phyloP scores from a whole-genome alignment of 2,113 vertebrate species.

The Mungos mungo region DNA sequence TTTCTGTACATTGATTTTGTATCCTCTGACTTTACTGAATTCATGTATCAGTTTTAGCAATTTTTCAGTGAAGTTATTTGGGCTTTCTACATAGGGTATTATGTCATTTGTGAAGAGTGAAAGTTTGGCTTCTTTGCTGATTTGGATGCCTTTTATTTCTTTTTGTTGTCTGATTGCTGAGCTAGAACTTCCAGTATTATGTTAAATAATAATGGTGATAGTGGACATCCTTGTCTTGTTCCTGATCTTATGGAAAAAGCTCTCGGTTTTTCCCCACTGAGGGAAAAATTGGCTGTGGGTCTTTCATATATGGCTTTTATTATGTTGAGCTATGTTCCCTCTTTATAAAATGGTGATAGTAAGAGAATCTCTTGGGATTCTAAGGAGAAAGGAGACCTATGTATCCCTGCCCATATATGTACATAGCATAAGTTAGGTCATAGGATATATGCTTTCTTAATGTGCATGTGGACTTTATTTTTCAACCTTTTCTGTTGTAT shows the following conservation, averaged over 20 bases:
- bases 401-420: not conserved
- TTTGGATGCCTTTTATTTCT: not conserved
- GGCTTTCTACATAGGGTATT: not conserved
- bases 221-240: not conserved
- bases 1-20: not conserved
- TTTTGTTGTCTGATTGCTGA: not conserved
- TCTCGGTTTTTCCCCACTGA: not conserved
- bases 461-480: not conserved
- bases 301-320: not conserved
- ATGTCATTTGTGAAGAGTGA: not conserved
- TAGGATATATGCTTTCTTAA: not conserved
- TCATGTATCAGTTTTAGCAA: not conserved
- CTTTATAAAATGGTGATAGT: not conserved
- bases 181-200: not conserved
- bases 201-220: not conserved
- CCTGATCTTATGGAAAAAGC: not conserved
- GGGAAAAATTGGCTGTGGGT: not conserved
- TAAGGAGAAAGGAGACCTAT: not conserved
- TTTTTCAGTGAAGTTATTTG: not conserved
- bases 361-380: not conserved
- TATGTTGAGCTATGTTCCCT: not conserved
- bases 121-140: not conserved
- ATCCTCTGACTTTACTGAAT: not conserved
- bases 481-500: not conserved
- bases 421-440: not conserved